Evolutionary conservation across 1,140 invertebrate species (phyloP), one percentile per base, ranked within the genome.

Genomic region (Drosophila azteca): DNA sequence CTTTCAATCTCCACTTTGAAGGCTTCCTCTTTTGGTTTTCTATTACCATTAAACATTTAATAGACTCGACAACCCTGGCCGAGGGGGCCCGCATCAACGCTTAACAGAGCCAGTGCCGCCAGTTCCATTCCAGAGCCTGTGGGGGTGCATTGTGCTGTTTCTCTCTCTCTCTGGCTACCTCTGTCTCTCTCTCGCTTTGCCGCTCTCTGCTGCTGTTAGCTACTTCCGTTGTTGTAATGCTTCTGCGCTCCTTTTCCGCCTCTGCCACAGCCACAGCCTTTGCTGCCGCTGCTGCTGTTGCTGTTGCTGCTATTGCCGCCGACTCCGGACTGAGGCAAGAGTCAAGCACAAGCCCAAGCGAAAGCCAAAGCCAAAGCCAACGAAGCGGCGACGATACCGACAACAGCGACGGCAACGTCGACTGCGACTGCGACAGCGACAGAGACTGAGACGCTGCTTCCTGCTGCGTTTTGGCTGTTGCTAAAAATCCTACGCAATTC

Each of bases 401-500:
- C 43, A 35, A 49, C 62, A 45, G 26, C 72, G 52, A 66, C 44
- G 45, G 9, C 50, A 29, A 52, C 58, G 11, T 3, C 54, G 8
- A 54, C 66, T 53, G 15, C 72, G 58, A 41, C 72, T 17, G 53
- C 72, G 65, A 68, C 73, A 50, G 29, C 60, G 60, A 68, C 73
- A 8, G 63, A 41, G 41, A 24, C 46, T 39, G 35, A 48, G 17
- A 39, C 17, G 62, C 41, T 62, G 48, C 26, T 54, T 49, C 69
- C 70, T 62, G 72, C 72, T 77, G 84, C 77, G 64, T 61, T 77
- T 39, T 75, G 76, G 60, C 65, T 62, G 73, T 88, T 88, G 77
- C 84, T 88, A 89, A 89, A 89, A 89, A 83, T 88, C 77, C 79
- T 82, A 87, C 87, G 82, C 82, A 87, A 80, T 88, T 85, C 76